Base-by-base conservation (phyloP, 1,140 invertebrate genomes). In the Eriosoma lanigerum region DNA sequence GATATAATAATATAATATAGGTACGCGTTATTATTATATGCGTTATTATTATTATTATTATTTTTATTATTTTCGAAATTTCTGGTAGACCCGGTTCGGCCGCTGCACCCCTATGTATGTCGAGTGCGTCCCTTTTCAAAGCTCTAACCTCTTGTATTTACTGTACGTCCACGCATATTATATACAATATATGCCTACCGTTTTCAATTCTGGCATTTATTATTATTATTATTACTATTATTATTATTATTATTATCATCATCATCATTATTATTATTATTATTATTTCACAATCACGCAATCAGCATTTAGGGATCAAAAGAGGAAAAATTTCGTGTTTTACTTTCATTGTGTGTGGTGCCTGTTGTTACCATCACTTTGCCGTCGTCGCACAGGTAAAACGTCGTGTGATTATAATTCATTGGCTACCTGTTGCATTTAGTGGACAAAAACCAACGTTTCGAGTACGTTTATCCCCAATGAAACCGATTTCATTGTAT, bases 1-100 rank as follows among this genome's bases (percentile, higher is more conserved):
- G 24, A 21, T 60, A 29, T 19, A 60, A 17, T 26, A 60, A 60
- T 60, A 15, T 26, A 26, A 60, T 13, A 60, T 17, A 17, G 15
- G 3, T 15, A 29, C 15, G 1, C 26, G 26, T 17, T 26, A 15
- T 6, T 62, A 6, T 26, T 38, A 62, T 32, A 15, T 9, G 4
- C 21, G 13, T 48, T 46, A 17, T 44, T 44, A 13, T 68, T 68
- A 17, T 66, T 66, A 66, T 66, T 46, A 24, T 46, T 17, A 26
- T 60, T 26, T 62, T 62, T 32, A 38, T 62, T 26, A 68, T 68
- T 68, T 68, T 68, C 10, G 64, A 38, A 68, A 44, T 78, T 78
- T 46, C 44, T 32, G 75, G 52, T 56, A 21, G 29, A 58, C 17
- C 26, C 15, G 26, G 24, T n/a, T 58, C 54, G 21, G 21, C 10